Evolutionary conservation across 2,113 vertebrate genomes (phyloP).

Genomic region (Sebastes schlegelii): DNA sequence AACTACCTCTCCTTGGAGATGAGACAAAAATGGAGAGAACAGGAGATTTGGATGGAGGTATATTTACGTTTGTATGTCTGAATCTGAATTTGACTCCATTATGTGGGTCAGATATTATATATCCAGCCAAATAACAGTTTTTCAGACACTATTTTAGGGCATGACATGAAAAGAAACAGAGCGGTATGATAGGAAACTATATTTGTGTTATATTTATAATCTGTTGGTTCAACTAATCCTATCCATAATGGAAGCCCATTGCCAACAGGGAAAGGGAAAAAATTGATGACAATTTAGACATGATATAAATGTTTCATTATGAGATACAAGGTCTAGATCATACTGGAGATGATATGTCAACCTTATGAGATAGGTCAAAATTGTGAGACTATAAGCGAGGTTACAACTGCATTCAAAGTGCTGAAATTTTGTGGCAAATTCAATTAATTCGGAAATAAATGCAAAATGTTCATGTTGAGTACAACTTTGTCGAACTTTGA

Average conservation of each 20-base stretch:
- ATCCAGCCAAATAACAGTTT: not conserved
- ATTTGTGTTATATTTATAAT: not conserved
- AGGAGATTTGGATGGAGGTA: not conserved
- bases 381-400: not conserved
- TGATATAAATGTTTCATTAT: not conserved
- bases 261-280: not conserved
- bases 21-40: constrained; percentile 1
- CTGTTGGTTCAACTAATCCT: not conserved
- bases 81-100: not conserved
- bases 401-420: not conserved
- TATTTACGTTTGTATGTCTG: constrained; percentile 6
- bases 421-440: not conserved
- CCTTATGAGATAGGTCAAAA: not conserved
- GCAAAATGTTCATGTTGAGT: fast-evolving
- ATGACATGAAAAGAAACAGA: not conserved
- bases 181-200: not conserved
- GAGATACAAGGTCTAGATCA: not conserved
- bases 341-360: not conserved
- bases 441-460: not conserved
- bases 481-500: not conserved
- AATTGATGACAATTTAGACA: too few relatives aligned
- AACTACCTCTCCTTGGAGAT: not conserved
- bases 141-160: not conserved
- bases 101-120: constrained; percentile 11
- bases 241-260: not conserved